phyloP scores from a whole-genome alignment of 2,113 vertebrate species.

The Egretta garzetta region DNA sequence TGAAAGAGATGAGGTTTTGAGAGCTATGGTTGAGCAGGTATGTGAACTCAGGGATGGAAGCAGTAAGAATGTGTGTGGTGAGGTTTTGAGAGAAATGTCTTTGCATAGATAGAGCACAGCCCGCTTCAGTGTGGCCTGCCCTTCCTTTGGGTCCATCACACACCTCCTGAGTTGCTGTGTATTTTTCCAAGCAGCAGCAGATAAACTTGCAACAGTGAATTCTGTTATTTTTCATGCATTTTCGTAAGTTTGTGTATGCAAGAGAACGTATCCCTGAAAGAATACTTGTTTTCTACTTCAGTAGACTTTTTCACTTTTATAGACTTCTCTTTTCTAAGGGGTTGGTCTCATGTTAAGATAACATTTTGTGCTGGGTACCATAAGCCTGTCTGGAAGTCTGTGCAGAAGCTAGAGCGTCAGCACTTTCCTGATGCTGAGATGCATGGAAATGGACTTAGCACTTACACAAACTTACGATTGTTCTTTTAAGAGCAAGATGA shows the following conservation, averaged over 20 bases:
- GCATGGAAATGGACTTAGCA: neutral
- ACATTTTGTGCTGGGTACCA: neutral
- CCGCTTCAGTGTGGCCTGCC: rapidly evolving
- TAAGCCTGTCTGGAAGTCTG: neutral
- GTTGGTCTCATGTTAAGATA: neutral
- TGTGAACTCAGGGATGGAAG: neutral
- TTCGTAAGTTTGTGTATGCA: neutral
- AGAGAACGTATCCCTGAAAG: neutral
- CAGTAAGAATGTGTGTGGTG: neutral
- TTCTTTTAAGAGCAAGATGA: neutral
- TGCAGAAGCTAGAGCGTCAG: neutral
- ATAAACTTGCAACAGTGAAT: neutral
- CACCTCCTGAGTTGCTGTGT: neutral
- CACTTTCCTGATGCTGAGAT: neutral
- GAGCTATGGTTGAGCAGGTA: slow-evolving; percentile 74
- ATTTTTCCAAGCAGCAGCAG: neutral
- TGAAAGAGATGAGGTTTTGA: slow-evolving; percentile 53
- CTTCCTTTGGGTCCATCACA: neutral
- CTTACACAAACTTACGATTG: neutral
- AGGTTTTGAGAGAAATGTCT: neutral
- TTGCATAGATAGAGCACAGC: neutral
- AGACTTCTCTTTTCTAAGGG: neutral
- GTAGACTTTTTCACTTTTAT: neutral
- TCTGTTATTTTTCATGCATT: neutral
- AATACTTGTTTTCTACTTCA: neutral